A percentile compares a stretch with the other conserved stretches of the same genome.
These are phyloP conservation scores for Luperina testacea DNA, from an alignment of 2,888 invertebrate species.

Conservation along the genomic window DNA sequence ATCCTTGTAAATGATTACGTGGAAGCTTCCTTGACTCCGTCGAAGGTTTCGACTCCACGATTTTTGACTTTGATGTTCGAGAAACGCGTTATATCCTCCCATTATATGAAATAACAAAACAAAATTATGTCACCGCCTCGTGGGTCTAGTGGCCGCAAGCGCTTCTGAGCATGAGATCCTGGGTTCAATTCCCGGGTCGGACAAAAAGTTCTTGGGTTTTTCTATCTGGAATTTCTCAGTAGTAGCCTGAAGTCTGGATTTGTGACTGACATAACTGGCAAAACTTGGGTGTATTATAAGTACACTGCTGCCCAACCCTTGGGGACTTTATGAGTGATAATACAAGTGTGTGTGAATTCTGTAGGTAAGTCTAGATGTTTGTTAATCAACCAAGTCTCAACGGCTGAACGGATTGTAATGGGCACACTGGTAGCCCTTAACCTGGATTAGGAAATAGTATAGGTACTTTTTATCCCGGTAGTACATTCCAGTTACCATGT, in stretches of 20 bases:
- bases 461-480: neutral
- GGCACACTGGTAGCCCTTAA: neutral
- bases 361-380: neutral
- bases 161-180: neutral
- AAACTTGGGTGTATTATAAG: neutral
- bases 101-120: neutral
- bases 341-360: neutral
- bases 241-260: neutral
- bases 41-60: neutral
- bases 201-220: neutral
- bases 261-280: neutral
- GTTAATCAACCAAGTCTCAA: neutral
- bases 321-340: neutral
- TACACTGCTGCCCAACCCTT: neutral
- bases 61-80: neutral
- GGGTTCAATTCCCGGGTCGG: neutral
- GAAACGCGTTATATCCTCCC: neutral
- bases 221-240: neutral
- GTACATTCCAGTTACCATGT: neutral
- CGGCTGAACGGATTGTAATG: neutral
- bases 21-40: neutral
- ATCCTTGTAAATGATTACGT: neutral
- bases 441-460: neutral
- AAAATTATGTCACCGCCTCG: neutral
- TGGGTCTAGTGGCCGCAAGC: neutral